Evolutionary conservation across 2,888 invertebrate genomes (phyloP), one percentile per base, ranked within the genome.

Genomic region (Drosophila fulvimacula): DNA sequence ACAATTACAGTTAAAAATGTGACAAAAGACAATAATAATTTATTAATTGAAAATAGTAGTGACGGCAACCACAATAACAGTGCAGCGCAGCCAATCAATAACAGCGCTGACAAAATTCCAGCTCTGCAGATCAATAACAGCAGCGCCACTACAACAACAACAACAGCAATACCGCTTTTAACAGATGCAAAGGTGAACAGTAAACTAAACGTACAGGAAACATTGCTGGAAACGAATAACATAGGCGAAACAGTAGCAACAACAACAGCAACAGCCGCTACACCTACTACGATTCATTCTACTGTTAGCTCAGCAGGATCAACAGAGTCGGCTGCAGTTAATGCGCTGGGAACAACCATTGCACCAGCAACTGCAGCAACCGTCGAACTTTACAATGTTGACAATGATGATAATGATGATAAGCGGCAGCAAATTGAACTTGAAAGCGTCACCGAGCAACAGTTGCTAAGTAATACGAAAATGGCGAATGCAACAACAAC

Each of bases 171-270:
- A 48, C 17, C 72, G 9, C 52, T 69, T 46, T 69, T 71, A 56
- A 74, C 71, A 51, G 85, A 85, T 67, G 74, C 73, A 56, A 79
- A 76, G 73, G 60, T 63, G 21, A 70, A 69, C 39, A 59, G 48
- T 44, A 71, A 79, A 9, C 36, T 71, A 1, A 72, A 64, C 9
- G 88, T 78, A 38, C 76, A 92, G 90, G 91, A 90, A 65, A 79
- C 74, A 61, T 81, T 90, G 57, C 76, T 89, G 48, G 91, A 91
- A 71, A 90, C 86, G 27, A 91, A 91, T 81, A 86, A 87, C 68
- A 88, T 91, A 61, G 84, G 88, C 27, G 89, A 91, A 76, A 80
- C 79, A 32, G 39, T 79, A 24, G 67, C 71, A 76, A 67, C 81
- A 52, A 52, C 58, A 36, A 70, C 73, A 66, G 49, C 59, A 52